phyloP scores from a whole-genome alignment of 1,140 invertebrate genomes.

The Ceratina japonica region DNA sequence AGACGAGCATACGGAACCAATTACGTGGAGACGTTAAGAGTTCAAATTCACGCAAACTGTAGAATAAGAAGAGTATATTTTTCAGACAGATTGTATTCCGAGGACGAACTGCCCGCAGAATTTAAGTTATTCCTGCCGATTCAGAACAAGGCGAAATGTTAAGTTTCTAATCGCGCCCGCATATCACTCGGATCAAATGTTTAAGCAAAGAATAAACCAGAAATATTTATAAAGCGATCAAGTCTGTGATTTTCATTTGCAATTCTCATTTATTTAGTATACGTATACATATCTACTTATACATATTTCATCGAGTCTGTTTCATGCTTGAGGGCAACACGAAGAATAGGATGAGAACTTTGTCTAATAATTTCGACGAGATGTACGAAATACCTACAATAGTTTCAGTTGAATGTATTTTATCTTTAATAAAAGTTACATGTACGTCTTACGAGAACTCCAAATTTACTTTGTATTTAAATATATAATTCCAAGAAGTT shows the following conservation, averaged over 20 bases:
- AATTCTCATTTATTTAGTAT: conserved; percentile 11
- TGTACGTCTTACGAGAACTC: background rate
- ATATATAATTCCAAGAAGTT: conserved; percentile 7
- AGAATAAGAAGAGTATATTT: conserved; percentile 98
- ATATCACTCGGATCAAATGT: background rate
- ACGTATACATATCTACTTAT: conserved; percentile 16
- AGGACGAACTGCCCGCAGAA: conserved; percentile 99
- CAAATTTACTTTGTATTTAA: background rate
- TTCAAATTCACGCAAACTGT: conserved; percentile 99
- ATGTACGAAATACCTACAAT: background rate
- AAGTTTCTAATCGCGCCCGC: background rate
- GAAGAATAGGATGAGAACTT: background rate
- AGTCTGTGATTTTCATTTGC: conserved; percentile 14
- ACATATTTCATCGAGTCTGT: background rate
- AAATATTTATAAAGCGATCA: conserved; percentile 33
- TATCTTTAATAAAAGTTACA: conserved; percentile 9
- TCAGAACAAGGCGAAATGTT: conserved; percentile 87
- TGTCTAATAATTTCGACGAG: background rate
- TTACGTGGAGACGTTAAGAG: conserved; percentile 98
- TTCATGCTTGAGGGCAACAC: too few relatives aligned
- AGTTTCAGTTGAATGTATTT: background rate
- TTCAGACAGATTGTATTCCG: conserved; percentile 98
- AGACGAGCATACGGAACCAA: conserved; percentile 98
- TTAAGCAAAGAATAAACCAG: conserved; percentile 39
- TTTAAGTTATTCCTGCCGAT: conserved; percentile 98